Base-by-base conservation (phyloP, 2,888 invertebrate genomes). In the Fissipunctia ypsillon region DNA sequence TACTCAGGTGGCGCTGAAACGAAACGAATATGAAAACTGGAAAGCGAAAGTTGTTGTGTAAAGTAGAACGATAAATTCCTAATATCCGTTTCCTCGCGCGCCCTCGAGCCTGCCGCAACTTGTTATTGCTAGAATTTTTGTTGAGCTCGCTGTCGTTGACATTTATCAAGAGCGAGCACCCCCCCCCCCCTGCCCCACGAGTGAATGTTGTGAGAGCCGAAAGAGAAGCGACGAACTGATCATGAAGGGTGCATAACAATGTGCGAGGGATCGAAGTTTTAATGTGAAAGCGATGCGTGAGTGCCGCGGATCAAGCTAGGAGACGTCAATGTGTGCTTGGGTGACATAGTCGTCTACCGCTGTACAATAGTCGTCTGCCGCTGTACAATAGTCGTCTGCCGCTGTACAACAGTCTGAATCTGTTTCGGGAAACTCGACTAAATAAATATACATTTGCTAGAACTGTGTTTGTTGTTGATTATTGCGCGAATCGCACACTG, bases 41-140 rank as follows among this genome's bases (percentile, higher is more conserved):
- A 75, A 73, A 81, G 67, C 61, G 70, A 78, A 80, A 80, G 72
- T 85, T 79, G 65, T 54, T 67, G 76, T 77, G 71, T 76, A 77
- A 83, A 87, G 83, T 80, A 70, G 38, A 60, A 59, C 81, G 66
- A 86, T 87, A 86, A 84, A 86, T 87, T 85, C 65, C 65, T 81
- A 78, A 83, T 84, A 76, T 76, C 69, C 78, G 73, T 57, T 73
- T 22, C 60, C 54, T 28, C 25, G 68, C 79, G 54, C 54, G 61
- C 70, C 54, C 69, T 60, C 25, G 22, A 76, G 75, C 67, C 69
- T 79, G 84, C 82, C 78, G 72, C 76, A 59, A 75, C 79, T 87
- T 87, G 74, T 84, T 84, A 83, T 87, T 83, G 75, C 74, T 75
- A 64, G 59, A 76, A 69, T 85, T 68, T 83, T 81, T 82, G 59